Evolutionary conservation across 2,113 vertebrate species (phyloP), one percentile per base, ranked within the genome.

Genomic region (Dolichallabes microphthalmus): DNA sequence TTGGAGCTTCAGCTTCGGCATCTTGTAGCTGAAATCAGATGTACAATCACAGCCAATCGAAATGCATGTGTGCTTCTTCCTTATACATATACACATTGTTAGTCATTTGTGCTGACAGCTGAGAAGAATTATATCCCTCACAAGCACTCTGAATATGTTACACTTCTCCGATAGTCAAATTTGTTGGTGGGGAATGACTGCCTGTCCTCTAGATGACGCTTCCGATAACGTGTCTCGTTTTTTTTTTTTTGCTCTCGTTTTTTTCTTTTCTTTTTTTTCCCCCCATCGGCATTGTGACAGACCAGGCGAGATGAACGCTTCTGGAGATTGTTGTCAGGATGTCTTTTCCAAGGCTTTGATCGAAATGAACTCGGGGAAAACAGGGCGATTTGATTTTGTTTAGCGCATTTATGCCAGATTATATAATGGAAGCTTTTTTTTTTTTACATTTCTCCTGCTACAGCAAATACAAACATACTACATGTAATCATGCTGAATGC

Each of bases 181-280:
- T 91, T 85, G 91, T 86, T 30, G 58, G 60, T 39, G 71, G 80
- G 90, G 71, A 85, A 87, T 90, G 87, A 89, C 86, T 86, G 88
- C 89, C 89, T 93, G 92, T 95, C 94, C 93, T 95, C 93, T 94
- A 94, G 94, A 94, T 95, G 91, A 91, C 89, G 90, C 88, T 88
- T 7, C 20, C 17, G 93, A 94, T 94, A 92, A 7, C 22, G 83
- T 12, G 90, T 93, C 91, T 92, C 32, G 20, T 91, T 92, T 92
- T 93, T 90, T 91, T 92, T 92, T 93, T 90, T 35, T 35, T 90
- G 90, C 90, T 87, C 66, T 89, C 92, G 90, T 92, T 90, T 91
- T 88, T 90, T 92, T 45, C 7, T 45, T 39, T 39, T 39, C 90
- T 91, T 91, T 88, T 90, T 92, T 35, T 35, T 35, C 2, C 32